These are phyloP conservation scores for Phaenicophaeus curvirostris DNA, from an alignment of 2,797 vertebrate genomes.

Conservation along the genomic window DNA sequence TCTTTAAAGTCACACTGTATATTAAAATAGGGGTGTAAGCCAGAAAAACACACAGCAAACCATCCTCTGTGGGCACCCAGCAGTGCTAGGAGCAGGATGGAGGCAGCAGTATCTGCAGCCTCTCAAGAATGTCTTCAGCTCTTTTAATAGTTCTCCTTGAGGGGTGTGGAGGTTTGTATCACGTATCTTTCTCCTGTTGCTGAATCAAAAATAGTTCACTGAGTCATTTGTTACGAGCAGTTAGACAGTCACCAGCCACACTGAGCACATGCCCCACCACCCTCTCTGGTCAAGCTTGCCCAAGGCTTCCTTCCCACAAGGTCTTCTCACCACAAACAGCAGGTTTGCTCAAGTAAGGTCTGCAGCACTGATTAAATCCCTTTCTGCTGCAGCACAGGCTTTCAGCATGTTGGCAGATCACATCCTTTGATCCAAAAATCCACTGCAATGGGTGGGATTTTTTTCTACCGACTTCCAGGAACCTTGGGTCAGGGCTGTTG, in stretches of 20 bases:
- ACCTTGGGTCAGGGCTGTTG: neutral
- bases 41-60: neutral
- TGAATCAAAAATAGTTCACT: conserved; percentile 60
- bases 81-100: neutral
- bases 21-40: neutral
- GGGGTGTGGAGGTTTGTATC: conserved; percentile 36
- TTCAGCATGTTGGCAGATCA: neutral
- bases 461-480: neutral
- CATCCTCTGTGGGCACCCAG: neutral
- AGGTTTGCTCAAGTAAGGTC: neutral
- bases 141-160: conserved; percentile 66
- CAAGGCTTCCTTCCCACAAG: neutral
- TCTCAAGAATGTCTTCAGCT: conserved; percentile 63
- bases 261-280: rapidly evolving
- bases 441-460: neutral
- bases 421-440: neutral
- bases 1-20: neutral
- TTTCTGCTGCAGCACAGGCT: neutral
- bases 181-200: conserved; percentile 22
- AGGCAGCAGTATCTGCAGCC: conserved; percentile 4
- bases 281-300: neutral
- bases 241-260: neutral
- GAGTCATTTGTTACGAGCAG: conserved; percentile 31
- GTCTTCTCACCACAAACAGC: neutral
- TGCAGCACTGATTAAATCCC: neutral